Evolutionary conservation across 2,797 vertebrate genomes (phyloP), one percentile per base, ranked within the genome.

Genomic region (Gallinago stenura): DNA sequence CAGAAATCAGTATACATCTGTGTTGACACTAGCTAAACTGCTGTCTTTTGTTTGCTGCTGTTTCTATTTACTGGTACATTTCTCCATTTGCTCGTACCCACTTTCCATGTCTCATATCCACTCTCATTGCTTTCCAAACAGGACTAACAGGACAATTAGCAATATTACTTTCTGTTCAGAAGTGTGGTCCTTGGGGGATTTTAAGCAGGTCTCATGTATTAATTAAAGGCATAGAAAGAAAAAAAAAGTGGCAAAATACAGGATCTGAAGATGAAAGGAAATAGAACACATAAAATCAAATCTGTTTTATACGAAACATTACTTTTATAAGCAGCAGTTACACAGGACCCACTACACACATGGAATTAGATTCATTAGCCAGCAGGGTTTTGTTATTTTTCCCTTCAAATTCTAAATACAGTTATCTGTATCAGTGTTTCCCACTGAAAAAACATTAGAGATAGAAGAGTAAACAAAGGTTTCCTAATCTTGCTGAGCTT

Each of bases 401-500:
- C 41, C 17, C 41, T 93, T 92, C 39, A 79, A 39, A 61, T 65
- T 93, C 57, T 72, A 61, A 54, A 83, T 54, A 24, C 4, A 19
- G 87, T 75, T 78, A 24, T 65, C 50, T 75, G 3, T n/a, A 46
- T 89, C 24, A 31, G 19, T 77, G 33, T 70, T 68, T 90, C 35
- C 48, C 31, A 45, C 48, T 70, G 60, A 87, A 90, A 82, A 62
- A 66, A 21, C 56, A 60, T 31, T 54, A 50, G 51, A 45, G 33
- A 31, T 4, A 43, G 57, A 68, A 80, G 10, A 89, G 68, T 80
- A 89, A 92, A 86, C 65, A 88, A 75, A 78, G 3, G 4, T 88
- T 92, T 94, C 71, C 57, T 85, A 70, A 85, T 73, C 75, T 77
- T 94, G 11, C 60, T 77, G 61, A 87, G 56, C 80, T 92, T 89